Base-by-base conservation (phyloP, 2,888 invertebrate genomes). In the Mylabris sibirica region DNA sequence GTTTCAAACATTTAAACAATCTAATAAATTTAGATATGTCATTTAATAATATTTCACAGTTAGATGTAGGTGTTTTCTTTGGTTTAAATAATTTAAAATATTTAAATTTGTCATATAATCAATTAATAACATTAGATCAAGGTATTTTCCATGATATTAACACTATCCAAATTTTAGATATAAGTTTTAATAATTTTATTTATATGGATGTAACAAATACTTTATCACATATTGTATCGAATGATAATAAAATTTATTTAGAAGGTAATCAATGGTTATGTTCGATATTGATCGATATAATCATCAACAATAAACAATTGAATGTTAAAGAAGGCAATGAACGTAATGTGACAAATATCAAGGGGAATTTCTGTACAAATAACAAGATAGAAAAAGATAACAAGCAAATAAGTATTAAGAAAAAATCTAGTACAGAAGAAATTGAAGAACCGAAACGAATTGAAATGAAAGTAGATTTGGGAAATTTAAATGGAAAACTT, bases 81-180 rank as follows among this genome's bases (percentile, higher is more conserved):
- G n/a, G n/a, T 57, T 57, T 57, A 8, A 11, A 26, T 26, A 57
- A 26, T 57, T 63, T 20, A 34, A 59, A 30, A 20, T 12, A 8
- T 60, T 67, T 44, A 20, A 26, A 59, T 20, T 14, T 20, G 11
- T 59, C 44, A n/a, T 12, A 35, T 3, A 63, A 63, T 44, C 6
- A 59, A 3, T 22, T 63, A 14, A 44, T 59, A 34, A 30, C 20
- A 20, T 60, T 63, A 20, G 26, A 44, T 49, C 1, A 11, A 5
- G 35, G 44, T n/a, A 63, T 49, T n/a, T 67, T 44, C 14, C 24
- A 59, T 44, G 20, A 63, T 59, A 17, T 67, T 17, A 30, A 63
- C 8, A 59, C n/a, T 44, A 63, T 63, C 35, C 8, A 1, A 26
- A 3, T 1, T 14, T 57, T 57, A 57, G 60, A 63, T 30, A 60